Evolutionary conservation across 2,113 vertebrate genomes (phyloP).

Genomic region (Pygoscelis adeliae): DNA sequence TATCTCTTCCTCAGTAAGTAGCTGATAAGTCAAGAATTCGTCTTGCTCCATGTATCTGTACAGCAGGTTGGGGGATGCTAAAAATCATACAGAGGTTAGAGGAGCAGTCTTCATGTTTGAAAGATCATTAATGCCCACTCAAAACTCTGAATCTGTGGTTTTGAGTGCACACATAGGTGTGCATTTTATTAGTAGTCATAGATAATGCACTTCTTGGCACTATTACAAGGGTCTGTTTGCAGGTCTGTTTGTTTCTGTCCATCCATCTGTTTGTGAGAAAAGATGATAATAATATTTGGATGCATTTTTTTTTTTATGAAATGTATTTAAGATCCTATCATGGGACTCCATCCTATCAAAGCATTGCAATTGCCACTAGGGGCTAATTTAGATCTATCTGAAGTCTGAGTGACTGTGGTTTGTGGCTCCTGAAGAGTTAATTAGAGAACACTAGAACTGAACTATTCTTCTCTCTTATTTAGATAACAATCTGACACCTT

Average conservation of each 20-base stretch:
- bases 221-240: background rate
- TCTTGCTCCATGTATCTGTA: background rate
- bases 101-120: background rate
- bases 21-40: background rate
- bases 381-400: background rate
- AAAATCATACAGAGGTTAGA: background rate
- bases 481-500: constrained; percentile 13
- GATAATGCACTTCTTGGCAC: background rate
- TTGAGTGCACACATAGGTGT: background rate
- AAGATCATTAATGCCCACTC: background rate
- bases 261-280: background rate
- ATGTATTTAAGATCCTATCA: background rate
- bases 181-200: background rate
- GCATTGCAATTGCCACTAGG: background rate
- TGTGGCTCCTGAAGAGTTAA: background rate
- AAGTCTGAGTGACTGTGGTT: background rate
- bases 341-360: background rate
- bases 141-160: background rate
- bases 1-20: background rate
- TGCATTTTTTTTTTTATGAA: background rate
- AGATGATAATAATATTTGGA: background rate
- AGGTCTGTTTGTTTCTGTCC: background rate
- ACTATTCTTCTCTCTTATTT: background rate
- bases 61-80: background rate
- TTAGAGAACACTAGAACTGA: background rate